Conservation (phyloP, 2,888 invertebrate species). For the Synergus umbraculus region DNA sequence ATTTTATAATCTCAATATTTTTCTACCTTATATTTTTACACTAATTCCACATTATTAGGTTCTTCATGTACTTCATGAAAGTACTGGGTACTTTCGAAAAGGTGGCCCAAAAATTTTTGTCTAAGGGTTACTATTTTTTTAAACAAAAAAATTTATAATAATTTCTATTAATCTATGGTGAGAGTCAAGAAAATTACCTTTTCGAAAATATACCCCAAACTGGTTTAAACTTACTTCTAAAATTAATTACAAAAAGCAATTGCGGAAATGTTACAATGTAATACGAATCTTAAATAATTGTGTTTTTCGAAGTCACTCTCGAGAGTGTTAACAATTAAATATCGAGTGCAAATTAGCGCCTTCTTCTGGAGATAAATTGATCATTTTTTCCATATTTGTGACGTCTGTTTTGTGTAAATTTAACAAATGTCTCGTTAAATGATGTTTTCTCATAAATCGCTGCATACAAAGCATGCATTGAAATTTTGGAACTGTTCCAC, state of each 20-base stretch:
- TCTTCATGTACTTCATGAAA: too few species aligned
- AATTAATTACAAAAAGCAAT: neutral
- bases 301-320: neutral
- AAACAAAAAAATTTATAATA: too few species aligned
- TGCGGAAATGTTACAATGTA: neutral
- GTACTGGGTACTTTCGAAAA: too few species aligned
- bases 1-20: too few species aligned
- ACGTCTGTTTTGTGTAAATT: slow-evolving; percentile 43
- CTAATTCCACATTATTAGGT: too few species aligned
- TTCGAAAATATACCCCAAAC: too few species aligned
- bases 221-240: neutral
- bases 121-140: too few species aligned
- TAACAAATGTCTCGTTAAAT: slow-evolving; percentile 48
- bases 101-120: too few species aligned
- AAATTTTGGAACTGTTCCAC: slow-evolving; percentile 51
- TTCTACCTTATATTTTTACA: too few species aligned
- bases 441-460: slow-evolving; percentile 54
- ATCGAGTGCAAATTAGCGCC: neutral
- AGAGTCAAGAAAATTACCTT: too few species aligned
- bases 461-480: slow-evolving; percentile 50
- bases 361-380: neutral
- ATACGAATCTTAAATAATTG: too few species aligned
- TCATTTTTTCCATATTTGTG: slow-evolving; percentile 5
- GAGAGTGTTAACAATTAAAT: neutral
- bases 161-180: too few species aligned